phyloP scores from a whole-genome alignment of 2,113 vertebrate species.

The Machaerirhynchus nigripectus region DNA sequence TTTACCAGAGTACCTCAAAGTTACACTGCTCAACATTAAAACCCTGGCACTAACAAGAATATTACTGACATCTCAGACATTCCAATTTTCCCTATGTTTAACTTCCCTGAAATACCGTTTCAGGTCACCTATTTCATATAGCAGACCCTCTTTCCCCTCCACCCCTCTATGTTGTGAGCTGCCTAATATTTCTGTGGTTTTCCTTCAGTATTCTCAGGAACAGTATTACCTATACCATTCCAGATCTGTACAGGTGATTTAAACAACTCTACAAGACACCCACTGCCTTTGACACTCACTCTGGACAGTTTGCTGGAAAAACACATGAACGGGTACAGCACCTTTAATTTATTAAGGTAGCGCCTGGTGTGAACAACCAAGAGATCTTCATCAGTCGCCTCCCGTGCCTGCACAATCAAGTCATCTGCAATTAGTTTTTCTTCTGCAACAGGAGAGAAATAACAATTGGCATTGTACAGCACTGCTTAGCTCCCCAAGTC shows the following conservation, averaged over 20 bases:
- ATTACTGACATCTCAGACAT: not conserved
- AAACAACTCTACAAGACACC: not conserved
- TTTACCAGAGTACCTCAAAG: not conserved
- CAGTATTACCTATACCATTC: fast-evolving
- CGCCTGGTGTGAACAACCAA: slow-evolving; percentile 88
- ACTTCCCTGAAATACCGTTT: not conserved
- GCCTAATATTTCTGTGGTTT: not conserved
- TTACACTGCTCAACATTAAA: not conserved
- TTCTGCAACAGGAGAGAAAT: slow-evolving; percentile 77
- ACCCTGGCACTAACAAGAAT: not conserved
- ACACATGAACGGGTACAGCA: slow-evolving; percentile 40
- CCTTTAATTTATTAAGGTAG: slow-evolving; percentile 93
- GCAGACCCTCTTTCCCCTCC: not conserved
- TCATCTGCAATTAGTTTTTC: slow-evolving; percentile 87
- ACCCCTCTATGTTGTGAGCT: not conserved
- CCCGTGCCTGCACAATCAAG: slow-evolving; percentile 84
- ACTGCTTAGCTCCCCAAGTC: not conserved
- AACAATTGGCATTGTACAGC: not conserved
- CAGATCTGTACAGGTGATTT: not conserved
- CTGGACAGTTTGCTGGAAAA: not conserved
- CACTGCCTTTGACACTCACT: not conserved
- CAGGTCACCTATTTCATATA: not conserved
- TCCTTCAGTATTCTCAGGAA: not conserved
- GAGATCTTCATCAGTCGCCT: slow-evolving; percentile 92
- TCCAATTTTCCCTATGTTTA: not conserved